A percentile compares a stretch with the other conserved stretches of the same genome.
phyloP scores from a whole-genome alignment of 2,113 vertebrate species.

The Pipra filicauda region DNA sequence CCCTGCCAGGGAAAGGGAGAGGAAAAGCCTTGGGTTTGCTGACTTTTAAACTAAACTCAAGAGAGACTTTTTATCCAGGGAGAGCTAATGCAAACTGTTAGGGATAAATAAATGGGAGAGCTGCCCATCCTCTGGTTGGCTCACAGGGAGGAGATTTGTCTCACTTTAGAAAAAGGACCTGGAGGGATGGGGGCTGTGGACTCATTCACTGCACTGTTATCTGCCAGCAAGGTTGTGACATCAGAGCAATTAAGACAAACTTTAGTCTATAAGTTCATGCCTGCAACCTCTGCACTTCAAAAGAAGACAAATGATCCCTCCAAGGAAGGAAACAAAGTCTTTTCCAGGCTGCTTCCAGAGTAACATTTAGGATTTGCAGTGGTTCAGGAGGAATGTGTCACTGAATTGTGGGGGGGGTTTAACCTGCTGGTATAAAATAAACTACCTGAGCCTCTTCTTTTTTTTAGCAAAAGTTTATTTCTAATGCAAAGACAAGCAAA shows the following conservation, averaged over 20 bases:
- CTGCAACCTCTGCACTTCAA: conserved; percentile 73
- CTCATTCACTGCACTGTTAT: conserved; percentile 70
- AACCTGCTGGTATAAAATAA: not conserved
- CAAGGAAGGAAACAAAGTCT: conserved; percentile 65
- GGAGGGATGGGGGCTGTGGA: conserved; percentile 63
- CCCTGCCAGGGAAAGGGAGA: not conserved
- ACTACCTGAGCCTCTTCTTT: not conserved
- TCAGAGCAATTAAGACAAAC: conserved; percentile 80
- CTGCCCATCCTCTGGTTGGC: conserved; percentile 46
- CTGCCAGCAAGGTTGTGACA: conserved; percentile 76
- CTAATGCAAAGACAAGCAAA: not conserved
- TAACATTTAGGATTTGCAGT: conserved; percentile 49
- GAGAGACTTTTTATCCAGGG: conserved; percentile 39
- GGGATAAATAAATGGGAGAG: conserved; percentile 67
- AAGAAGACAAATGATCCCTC: conserved; percentile 77
- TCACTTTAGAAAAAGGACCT: conserved; percentile 78
- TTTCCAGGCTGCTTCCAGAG: conserved; percentile 66
- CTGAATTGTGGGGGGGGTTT: not conserved
- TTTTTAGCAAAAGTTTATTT: conserved; percentile 15
- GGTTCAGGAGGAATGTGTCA: conserved; percentile 42
- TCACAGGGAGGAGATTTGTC: conserved; percentile 75
- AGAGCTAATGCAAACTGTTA: conserved; percentile 56
- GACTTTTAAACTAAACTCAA: conserved; percentile 37
- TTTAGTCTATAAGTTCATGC: conserved; percentile 72
- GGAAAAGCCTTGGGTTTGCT: not conserved